phyloP scores from a whole-genome alignment of 2,113 vertebrate species.

The Craseonycteris thonglongyai region DNA sequence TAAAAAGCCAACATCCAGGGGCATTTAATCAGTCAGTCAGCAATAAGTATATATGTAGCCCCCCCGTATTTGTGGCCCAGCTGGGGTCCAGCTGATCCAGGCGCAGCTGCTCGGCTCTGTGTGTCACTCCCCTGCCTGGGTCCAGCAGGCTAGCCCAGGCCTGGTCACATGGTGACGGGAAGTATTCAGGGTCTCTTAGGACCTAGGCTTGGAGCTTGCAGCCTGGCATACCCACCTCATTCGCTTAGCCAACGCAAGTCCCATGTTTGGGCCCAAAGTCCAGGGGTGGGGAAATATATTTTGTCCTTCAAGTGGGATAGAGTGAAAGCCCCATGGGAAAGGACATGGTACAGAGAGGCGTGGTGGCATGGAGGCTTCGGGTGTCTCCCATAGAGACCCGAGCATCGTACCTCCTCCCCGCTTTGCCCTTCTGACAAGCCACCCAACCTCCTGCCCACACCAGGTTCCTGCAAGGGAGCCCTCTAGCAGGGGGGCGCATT shows the following conservation, averaged over 20 bases:
- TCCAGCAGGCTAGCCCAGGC: background rate
- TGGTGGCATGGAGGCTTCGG: background rate
- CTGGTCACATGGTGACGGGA: background rate
- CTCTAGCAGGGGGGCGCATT: background rate
- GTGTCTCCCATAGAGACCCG: background rate
- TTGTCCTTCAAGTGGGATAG: background rate
- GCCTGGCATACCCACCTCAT: background rate
- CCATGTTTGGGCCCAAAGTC: background rate
- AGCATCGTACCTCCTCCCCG: background rate
- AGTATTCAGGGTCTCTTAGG: background rate
- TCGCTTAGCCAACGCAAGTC: background rate
- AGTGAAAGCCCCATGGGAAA: background rate
- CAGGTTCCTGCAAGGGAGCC: background rate
- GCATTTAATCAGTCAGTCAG: background rate
- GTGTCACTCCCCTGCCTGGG: background rate
- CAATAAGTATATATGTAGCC: too few species aligned
- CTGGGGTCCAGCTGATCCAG: background rate
- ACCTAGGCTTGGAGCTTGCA: background rate
- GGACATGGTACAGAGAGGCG: accelerated
- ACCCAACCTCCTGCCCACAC: background rate
- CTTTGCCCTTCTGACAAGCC: constrained; percentile 10
- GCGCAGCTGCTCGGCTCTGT: background rate
- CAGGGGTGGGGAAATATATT: background rate
- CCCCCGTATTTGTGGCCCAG: background rate
- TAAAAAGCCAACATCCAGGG: background rate